phyloP scores from a whole-genome alignment of 1,140 invertebrate genomes.

The Brachystomella parvula region DNA sequence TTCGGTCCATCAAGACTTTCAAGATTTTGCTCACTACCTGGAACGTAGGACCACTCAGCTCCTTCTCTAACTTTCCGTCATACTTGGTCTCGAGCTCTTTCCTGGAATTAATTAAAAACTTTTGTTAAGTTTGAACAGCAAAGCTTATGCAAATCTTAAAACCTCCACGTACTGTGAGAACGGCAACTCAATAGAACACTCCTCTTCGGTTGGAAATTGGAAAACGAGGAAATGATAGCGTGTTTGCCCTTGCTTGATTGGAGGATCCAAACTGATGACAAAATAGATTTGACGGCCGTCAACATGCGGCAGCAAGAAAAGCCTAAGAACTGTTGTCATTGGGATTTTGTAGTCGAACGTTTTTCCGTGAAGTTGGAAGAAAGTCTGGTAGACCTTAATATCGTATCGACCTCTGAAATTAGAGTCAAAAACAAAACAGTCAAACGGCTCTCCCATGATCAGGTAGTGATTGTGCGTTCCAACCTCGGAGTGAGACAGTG shows the following conservation, averaged over 20 bases:
- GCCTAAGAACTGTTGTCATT: conserved; percentile 83
- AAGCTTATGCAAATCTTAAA: not conserved
- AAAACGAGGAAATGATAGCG: conserved; percentile 91
- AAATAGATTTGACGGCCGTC: conserved; percentile 98
- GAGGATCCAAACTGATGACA: conserved; percentile 94
- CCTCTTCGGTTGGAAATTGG: conserved; percentile 78
- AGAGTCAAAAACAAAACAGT: not conserved
- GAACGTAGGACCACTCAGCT: conserved; percentile 84
- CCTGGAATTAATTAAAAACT: conserved; percentile 45
- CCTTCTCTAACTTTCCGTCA: conserved; percentile 84
- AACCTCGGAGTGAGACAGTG: conserved; percentile 96
- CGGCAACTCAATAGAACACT: conserved; percentile 78
- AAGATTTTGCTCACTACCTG: conserved; percentile 94
- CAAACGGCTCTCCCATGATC: not conserved
- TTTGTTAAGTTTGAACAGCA: conserved; percentile 6
- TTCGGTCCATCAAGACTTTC: conserved; percentile 88
- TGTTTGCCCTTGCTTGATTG: conserved; percentile 99
- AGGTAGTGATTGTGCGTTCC: conserved; percentile 20
- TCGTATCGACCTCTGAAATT: conserved; percentile 90
- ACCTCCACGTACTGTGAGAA: conserved; percentile 67
- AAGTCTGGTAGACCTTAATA: conserved; percentile 95
- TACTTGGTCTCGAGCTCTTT: conserved; percentile 89
- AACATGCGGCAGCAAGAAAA: conserved; percentile 94
- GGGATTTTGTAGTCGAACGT: conserved; percentile 99
- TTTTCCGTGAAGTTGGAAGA: conserved; percentile 98